Evolutionary conservation across 2,113 vertebrate species (phyloP).

Genomic region (Grammomys dolichurus): DNA sequence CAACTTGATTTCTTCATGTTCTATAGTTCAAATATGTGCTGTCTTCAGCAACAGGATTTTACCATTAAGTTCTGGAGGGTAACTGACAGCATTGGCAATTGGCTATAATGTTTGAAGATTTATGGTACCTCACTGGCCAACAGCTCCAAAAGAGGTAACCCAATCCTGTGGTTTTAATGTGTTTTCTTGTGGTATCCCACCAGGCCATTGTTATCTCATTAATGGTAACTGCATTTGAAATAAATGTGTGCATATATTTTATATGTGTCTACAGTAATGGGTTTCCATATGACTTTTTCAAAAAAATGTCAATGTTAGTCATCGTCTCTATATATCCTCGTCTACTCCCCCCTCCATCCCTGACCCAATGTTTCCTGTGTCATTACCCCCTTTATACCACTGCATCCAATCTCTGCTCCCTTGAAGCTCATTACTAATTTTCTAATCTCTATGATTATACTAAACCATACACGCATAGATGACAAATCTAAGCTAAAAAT

Average conservation of each 20-base stretch:
- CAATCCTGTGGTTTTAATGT: not conserved
- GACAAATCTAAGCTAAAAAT: not conserved
- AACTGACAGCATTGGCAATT: not conserved
- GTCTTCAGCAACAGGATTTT: not conserved
- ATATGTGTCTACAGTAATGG: no score
- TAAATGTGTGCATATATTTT: not conserved
- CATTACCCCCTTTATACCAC: not conserved
- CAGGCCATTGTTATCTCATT: not conserved
- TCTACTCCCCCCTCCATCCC: not conserved
- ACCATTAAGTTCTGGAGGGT: not conserved
- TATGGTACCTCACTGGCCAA: not conserved
- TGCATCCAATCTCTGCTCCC: not conserved
- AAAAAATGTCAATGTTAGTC: not conserved
- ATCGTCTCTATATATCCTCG: not conserved
- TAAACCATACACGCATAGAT: not conserved
- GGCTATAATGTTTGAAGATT: not conserved
- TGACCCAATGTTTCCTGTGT: not conserved
- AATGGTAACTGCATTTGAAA: not conserved
- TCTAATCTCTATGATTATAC: not conserved
- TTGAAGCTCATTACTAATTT: not conserved
- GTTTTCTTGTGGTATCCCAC: not conserved
- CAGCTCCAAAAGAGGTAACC: not conserved
- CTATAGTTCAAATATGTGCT: not conserved
- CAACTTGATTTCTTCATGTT: not conserved
- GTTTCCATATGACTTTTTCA: not conserved